Percentiles rank a stretch among this genome's conserved stretches.
Evolutionary conservation across 2,113 vertebrate species (phyloP).

Genomic region (Eurypyga helias): DNA sequence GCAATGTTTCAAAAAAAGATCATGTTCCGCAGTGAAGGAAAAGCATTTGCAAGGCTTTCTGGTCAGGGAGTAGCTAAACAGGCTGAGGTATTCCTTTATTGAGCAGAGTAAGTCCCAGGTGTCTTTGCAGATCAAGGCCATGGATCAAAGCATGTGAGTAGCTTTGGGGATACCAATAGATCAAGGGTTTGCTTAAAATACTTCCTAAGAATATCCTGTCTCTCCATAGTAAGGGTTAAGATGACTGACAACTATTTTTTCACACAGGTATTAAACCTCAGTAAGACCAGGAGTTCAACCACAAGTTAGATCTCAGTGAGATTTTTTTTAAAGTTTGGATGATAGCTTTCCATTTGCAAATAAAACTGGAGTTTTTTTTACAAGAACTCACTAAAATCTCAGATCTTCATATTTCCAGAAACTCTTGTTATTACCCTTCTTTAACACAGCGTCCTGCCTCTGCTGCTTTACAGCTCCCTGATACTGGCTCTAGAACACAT

Average conservation of each 20-base stretch:
- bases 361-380: not conserved
- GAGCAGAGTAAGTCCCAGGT: not conserved
- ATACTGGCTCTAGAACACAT: fast-evolving
- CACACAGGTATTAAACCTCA: not conserved
- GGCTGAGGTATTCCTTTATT: not conserved
- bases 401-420: not conserved
- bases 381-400: not conserved
- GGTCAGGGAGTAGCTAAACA: not conserved
- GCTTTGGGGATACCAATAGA: not conserved
- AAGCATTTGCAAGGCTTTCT: not conserved
- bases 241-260: not conserved
- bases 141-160: not conserved
- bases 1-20: not conserved
- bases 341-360: not conserved
- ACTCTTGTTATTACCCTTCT: not conserved
- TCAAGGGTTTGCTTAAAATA: not conserved
- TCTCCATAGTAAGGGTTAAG: not conserved
- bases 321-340: not conserved
- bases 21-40: not conserved
- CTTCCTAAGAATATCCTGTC: not conserved
- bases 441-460: not conserved
- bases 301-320: not conserved
- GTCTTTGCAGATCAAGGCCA: not conserved
- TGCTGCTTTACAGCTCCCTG: not conserved
- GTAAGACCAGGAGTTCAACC: not conserved